Evolutionary conservation across 2,113 vertebrate genomes (phyloP).

Genomic region (Arizona elegans): DNA sequence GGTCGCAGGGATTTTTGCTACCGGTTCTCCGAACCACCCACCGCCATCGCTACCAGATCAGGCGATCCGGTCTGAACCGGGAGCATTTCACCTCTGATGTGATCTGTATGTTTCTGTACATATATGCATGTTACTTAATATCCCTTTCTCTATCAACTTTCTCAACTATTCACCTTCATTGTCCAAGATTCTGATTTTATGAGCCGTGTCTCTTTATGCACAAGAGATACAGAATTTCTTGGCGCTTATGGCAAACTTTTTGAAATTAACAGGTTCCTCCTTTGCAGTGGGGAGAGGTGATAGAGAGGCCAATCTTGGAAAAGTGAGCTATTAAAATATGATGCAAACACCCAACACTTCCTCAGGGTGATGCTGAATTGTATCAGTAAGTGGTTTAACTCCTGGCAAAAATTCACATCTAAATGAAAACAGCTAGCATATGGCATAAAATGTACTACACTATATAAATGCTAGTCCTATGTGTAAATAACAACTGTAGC

Average conservation of each 20-base stretch:
- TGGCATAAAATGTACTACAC: not conserved
- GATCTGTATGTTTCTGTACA: not conserved
- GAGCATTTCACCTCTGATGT: not conserved
- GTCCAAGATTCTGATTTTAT: not conserved
- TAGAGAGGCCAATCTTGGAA: not conserved
- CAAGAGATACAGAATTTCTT: not conserved
- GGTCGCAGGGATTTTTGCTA: too few species aligned
- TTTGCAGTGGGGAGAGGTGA: not conserved
- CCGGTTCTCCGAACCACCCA: too few species aligned
- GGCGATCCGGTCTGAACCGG: too few species aligned
- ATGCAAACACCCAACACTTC: not conserved
- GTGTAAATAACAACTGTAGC: not conserved
- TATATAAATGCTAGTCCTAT: not conserved
- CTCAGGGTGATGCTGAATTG: accelerated
- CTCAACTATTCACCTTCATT: not conserved
- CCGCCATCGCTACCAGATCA: too few species aligned
- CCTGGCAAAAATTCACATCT: not conserved
- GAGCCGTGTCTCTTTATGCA: not conserved
- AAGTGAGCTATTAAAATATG: not conserved
- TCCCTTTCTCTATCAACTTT: not conserved
- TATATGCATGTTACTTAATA: not conserved
- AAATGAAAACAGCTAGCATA: not conserved
- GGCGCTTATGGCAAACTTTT: not conserved
- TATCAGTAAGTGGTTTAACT: not conserved
- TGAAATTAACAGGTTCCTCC: not conserved